A percentile compares a stretch with the other conserved stretches of the same genome.
phyloP scores from a whole-genome alignment of 2,113 vertebrate genomes.

The Semnornis frantzii region DNA sequence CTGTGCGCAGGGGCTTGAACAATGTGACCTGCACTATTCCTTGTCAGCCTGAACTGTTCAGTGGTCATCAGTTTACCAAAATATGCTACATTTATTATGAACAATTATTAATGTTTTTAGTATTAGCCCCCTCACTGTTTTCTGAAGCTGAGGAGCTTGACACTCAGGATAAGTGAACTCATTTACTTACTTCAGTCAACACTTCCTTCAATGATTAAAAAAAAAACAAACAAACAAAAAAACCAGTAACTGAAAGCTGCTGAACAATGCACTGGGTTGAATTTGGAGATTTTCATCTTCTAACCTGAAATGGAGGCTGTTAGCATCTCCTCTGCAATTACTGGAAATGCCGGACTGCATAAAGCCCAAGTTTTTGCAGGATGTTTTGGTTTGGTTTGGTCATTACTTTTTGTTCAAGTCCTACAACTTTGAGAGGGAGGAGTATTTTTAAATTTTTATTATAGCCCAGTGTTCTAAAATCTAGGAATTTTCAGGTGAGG shows the following conservation, averaged over 20 bases:
- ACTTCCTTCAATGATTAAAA: not conserved
- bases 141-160: not conserved
- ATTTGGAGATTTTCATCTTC: not conserved
- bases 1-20: not conserved
- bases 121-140: not conserved
- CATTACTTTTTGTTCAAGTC: not conserved
- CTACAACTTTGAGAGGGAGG: not conserved
- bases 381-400: not conserved
- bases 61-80: not conserved
- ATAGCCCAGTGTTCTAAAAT: not conserved
- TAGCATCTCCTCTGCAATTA: not conserved
- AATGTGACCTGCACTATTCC: not conserved
- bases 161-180: not conserved
- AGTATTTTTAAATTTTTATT: not conserved
- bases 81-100: not conserved
- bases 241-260: not conserved
- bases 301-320: not conserved
- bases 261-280: not conserved
- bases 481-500: not conserved
- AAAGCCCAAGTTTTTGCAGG: not conserved
- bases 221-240: conserved; percentile 32
- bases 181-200: not conserved
- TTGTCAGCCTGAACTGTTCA: not conserved
- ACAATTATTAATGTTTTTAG: not conserved
- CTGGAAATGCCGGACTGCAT: not conserved